Conservation (phyloP, 2,797 vertebrate genomes). For the Neopelma chrysocephalum region DNA sequence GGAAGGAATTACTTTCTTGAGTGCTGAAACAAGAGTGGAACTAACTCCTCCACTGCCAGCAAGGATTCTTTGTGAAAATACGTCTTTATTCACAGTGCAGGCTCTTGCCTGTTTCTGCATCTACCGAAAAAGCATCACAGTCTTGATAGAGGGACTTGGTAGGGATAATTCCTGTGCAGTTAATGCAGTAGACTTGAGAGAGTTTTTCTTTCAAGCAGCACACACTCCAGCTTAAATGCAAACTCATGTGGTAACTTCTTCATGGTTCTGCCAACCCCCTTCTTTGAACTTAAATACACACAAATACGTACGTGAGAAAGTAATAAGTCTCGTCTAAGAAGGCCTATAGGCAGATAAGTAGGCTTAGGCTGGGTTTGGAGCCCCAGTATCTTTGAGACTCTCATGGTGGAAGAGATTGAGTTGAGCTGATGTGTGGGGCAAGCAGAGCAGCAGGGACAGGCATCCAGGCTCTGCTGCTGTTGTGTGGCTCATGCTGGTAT, state of each 20-base stretch:
- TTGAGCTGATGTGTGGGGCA: rapidly evolving
- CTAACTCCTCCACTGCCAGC: not conserved
- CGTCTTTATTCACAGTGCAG: not conserved
- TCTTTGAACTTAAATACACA: not conserved
- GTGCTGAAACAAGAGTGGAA: not conserved
- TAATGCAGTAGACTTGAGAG: not conserved
- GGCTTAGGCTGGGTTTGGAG: not conserved
- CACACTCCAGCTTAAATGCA: not conserved
- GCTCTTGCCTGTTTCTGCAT: not conserved
- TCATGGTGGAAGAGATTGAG: not conserved
- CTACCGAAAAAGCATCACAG: rapidly evolving
- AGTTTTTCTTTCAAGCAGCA: not conserved
- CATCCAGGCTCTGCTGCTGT: rapidly evolving
- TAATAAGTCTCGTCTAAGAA: not conserved
- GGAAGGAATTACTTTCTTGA: not conserved
- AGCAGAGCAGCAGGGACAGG: not conserved
- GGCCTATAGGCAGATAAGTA: not conserved
- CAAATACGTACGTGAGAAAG: not conserved
- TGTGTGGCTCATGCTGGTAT: rapidly evolving
- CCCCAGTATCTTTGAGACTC: not conserved
- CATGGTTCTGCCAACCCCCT: rapidly evolving
- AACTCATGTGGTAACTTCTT: not conserved
- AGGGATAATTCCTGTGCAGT: not conserved
- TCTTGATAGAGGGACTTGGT: not conserved
- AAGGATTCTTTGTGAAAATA: not conserved